Conservation (phyloP, 1,140 invertebrate species). For the Heliconius melpomene region DNA sequence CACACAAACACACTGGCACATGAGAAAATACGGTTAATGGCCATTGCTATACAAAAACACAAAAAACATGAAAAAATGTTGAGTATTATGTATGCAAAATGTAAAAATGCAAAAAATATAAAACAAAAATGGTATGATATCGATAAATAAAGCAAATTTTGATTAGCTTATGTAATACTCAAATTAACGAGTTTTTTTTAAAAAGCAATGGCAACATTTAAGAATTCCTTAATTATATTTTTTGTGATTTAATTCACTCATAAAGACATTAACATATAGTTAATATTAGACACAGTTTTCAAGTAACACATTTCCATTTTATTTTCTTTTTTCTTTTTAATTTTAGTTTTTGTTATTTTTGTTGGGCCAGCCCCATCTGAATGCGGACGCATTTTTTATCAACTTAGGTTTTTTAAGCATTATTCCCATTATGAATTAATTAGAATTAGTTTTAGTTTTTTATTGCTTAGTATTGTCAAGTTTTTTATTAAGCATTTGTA, state of each 20-base stretch:
- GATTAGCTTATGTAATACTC: background rate
- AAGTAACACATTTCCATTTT: constrained; percentile 73
- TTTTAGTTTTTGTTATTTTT: constrained; percentile 35
- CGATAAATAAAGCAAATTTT: background rate
- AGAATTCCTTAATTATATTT: constrained; percentile 73
- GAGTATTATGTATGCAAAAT: background rate
- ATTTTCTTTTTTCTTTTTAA: constrained; percentile 49
- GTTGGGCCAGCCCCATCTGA: constrained; percentile 36
- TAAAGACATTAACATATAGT: constrained; percentile 80
- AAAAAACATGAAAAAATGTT: background rate
- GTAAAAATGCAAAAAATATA: background rate
- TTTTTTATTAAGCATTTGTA: background rate
- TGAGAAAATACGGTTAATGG: constrained; percentile 41
- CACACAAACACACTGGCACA: constrained; percentile 74
- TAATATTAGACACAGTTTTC: constrained; percentile 73
- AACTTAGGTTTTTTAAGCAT: constrained; percentile 69
- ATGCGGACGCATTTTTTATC: constrained; percentile 56
- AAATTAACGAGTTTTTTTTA: background rate
- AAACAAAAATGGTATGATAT: background rate
- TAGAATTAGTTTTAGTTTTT: constrained; percentile 59
- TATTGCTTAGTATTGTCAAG: constrained; percentile 49
- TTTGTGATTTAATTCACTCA: constrained; percentile 78
- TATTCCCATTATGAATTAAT: constrained; percentile 72
- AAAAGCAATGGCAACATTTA: constrained; percentile 60
- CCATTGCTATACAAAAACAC: constrained; percentile 19